Evolutionary conservation across 1,140 invertebrate species (phyloP).

Genomic region (Aphidius ervi): DNA sequence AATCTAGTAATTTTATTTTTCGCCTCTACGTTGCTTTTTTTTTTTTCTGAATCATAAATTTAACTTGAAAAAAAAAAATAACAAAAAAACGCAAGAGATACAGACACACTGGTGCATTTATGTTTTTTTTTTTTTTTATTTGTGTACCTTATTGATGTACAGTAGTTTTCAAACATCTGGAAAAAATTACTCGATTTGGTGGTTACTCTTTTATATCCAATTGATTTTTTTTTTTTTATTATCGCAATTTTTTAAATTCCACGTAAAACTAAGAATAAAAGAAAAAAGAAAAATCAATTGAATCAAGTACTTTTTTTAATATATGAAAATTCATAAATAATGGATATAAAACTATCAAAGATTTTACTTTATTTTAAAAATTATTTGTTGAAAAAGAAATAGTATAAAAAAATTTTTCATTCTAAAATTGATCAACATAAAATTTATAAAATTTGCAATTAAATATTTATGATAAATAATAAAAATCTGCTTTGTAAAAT

Average conservation of each 20-base stretch:
- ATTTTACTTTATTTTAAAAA: not conserved
- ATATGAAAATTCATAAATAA: slow-evolving; percentile 15
- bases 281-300: too few relatives aligned
- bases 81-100: not conserved
- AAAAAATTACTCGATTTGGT: slow-evolving; percentile 11
- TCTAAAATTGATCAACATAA: too few relatives aligned
- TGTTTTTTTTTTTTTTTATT: slow-evolving; percentile 6
- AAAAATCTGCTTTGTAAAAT: too few relatives aligned
- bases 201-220: not conserved
- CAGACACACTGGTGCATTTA: slow-evolving; percentile 2
- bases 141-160: slow-evolving; percentile 11
- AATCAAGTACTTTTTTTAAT: too few relatives aligned
- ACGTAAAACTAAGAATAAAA: too few relatives aligned
- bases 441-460: too few relatives aligned
- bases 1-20: not conserved
- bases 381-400: too few relatives aligned
- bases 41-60: not conserved
- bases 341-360: slow-evolving; percentile 17
- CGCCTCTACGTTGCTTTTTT: slow-evolving; percentile 5
- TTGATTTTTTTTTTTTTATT: slow-evolving; percentile 4
- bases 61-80: slow-evolving; percentile 1
- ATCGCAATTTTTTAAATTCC: not conserved
- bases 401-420: too few relatives aligned
- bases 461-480: too few relatives aligned
- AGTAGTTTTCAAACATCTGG: slow-evolving; percentile 10